Base-by-base conservation (phyloP, 2,888 invertebrate genomes). In the Cyclophora punctaria region DNA sequence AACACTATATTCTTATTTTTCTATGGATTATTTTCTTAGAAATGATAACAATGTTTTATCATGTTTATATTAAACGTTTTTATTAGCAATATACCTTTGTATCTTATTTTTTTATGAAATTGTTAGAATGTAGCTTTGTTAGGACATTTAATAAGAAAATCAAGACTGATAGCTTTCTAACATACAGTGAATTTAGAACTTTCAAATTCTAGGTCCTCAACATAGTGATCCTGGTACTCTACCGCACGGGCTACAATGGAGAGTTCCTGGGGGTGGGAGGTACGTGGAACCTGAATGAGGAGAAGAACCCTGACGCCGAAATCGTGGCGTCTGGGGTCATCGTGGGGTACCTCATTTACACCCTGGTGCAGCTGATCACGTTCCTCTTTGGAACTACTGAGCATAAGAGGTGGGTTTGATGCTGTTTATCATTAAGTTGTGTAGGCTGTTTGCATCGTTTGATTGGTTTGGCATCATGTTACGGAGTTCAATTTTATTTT, bases 201-300 rank as follows among this genome's bases (percentile, higher is more conserved):
- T 5, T 5, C 37, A 37, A 5, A 35, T 67, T 88, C 41, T 83
- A 96, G 96, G 90, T 95, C n/a, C 71, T 96, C 48, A 96, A 96
- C 82, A 87, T 96, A 59, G 92, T 96, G 7, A 91, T 96, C 63
- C 71, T 96, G 48, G 92, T 95, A 51, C 84, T 96, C 5, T 96
- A 96, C 81, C 92, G 96, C 55, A 93, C 93, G 35, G 96, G 96
- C 6, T 94, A 93, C 83, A 92, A 92, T 60, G 96, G 96, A 3
- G 92, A 93, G 72, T 96, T 96, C 75, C 89, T 96, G 55, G 96
- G 96, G 41, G 94, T 96, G 48, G 96, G 96, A 45, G 96, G 96
- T 50, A 95, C 95, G 20, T 96, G 96, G 96, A 96, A 96, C 83
- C 89, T 96, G 48, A 95, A 96, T 67, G 96, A 96, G 76, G 95